Evolutionary conservation across 2,113 vertebrate genomes (phyloP), one percentile per base, ranked within the genome.

Genomic region (Helogale parvula): DNA sequence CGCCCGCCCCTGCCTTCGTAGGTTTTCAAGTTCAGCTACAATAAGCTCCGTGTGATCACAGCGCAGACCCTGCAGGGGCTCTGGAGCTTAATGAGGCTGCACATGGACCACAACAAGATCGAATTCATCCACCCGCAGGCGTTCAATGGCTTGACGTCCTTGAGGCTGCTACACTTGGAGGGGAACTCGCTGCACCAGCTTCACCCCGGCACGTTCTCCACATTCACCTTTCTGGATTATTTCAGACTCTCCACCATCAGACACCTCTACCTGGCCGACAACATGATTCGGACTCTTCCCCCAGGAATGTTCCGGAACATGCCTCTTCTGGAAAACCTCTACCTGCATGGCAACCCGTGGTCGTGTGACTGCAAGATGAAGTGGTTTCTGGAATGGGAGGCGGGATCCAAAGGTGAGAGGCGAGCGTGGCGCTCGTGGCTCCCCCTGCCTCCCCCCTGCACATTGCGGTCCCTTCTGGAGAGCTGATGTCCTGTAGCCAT

Each of bases 11-110:
- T 1, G 7, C 21, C 80, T 66, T 15, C 16, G 25, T 16, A 99
- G 99, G 99, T 99, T 91, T 98, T 99, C 97, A 99, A 99, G 97
- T 98, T 99, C 60, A 99, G 99, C 98, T 99, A 99, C 98, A 99
- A 99, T 97, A 99, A 99, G 88, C 96, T 99, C 69, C 98, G 98
- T 10, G 98, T 98, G 80, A 92, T 99, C 92, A 98, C 97, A 71
- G 95, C 98, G 1, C 97, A 97, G 14, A 99, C 99, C 0, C 98
- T 99, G 11, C 98, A 96, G 76, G 99, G 99, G 2, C 99, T 99
- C 68, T 98, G 98, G 92, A 98, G 96, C 27, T 69, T 99, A 94
- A 96, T 99, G 93, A 97, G 99, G 79, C 96, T 99, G 41, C 99
- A 99, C 94, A 41, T 99, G 94, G 99, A 99, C 97, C 99, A 99